Evolutionary conservation across 2,888 invertebrate species (phyloP), one percentile per base, ranked within the genome.

Genomic region (Lithophane semibrunnea): DNA sequence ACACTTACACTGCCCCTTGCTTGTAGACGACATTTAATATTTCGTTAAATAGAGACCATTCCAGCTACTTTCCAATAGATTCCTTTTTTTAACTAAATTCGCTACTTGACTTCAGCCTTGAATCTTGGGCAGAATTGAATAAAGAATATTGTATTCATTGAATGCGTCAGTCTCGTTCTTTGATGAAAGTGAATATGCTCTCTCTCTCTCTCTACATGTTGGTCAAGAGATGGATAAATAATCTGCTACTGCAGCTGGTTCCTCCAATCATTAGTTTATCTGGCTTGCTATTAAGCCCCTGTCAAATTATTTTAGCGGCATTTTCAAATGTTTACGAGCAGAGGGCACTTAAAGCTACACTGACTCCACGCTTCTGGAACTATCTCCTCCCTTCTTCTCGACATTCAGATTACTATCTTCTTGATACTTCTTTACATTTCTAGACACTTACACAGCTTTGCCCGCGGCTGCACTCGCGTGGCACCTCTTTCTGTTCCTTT

Each of bases 381-480:
- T 73, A n/a, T 63, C 21, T 67, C 78, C 18, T 65, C n/a, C n/a
- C 13, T 29, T 29, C 42, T 69, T 80, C 24, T 75, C 49, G 24
- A 73, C 5, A 49, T 24, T 67, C 13, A 16, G 16, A 42, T 56
- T 47, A 37, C 24, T 65, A 58, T 68, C 44, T 75, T 75, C 68
- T 75, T 76, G 54, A 68, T 24, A 69, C 54, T 73, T 80, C 24
- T 75, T 5, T 18, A 64, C 71, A 72, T 63, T 80, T 84, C 47
- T 75, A 9, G 18, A 71, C 76, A 85, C 61, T 61, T 47, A 86
- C 86, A 79, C 72, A 85, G 74, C 83, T 77, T 85, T n/a, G 69
- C 77, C 83, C 82, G 82, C 69, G 49, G 49, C 60, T 70, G 83
- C 86, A 83, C 74, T 83, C 12, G 73, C 86, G 79, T 52, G 83